Evolutionary conservation across 2,888 invertebrate species (phyloP).

Genomic region (Macrophya annulata): DNA sequence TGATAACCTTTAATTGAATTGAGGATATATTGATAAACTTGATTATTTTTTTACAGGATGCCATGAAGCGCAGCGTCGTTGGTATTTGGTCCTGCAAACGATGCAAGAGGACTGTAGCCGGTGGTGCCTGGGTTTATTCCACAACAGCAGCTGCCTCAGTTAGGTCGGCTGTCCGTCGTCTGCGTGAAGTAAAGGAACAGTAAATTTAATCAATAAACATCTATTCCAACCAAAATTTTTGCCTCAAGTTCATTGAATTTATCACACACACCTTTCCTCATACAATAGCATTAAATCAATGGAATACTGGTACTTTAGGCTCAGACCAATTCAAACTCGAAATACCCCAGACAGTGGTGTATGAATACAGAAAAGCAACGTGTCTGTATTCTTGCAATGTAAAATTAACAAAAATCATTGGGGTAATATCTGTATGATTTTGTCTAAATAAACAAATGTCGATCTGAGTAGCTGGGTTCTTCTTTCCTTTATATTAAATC

Average conservation of each 20-base stretch:
- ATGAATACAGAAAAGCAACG: background rate
- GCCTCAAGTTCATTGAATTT: conserved; percentile 29
- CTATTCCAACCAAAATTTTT: conserved; percentile 48
- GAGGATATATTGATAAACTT: background rate
- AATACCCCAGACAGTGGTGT: background rate
- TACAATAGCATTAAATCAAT: background rate
- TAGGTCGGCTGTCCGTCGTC: conserved; percentile 97
- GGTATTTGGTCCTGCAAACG: conserved; percentile 99
- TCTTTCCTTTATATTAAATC: background rate
- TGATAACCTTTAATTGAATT: background rate
- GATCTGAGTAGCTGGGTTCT: background rate
- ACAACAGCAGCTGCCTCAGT: conserved; percentile 99
- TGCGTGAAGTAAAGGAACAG: conserved; percentile 93
- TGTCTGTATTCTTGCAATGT: background rate
- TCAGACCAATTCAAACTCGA: background rate
- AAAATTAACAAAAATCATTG: conserved; percentile 21
- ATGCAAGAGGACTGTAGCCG: conserved; percentile 98
- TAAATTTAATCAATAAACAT: conserved; percentile 78
- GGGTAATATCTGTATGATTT: conserved; percentile 61
- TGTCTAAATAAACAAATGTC: conserved; percentile 55
- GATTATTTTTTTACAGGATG: conserved; percentile 87
- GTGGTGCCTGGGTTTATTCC: conserved; percentile 99
- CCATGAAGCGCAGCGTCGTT: conserved; percentile 98
- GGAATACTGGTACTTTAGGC: background rate
- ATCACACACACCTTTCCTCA: conserved; percentile 20